A percentile compares a stretch with the other conserved stretches of the same genome.
These are phyloP conservation scores for Hafferia zeledoni DNA, from an alignment of 2,797 vertebrate genomes.

Conservation along the genomic window DNA sequence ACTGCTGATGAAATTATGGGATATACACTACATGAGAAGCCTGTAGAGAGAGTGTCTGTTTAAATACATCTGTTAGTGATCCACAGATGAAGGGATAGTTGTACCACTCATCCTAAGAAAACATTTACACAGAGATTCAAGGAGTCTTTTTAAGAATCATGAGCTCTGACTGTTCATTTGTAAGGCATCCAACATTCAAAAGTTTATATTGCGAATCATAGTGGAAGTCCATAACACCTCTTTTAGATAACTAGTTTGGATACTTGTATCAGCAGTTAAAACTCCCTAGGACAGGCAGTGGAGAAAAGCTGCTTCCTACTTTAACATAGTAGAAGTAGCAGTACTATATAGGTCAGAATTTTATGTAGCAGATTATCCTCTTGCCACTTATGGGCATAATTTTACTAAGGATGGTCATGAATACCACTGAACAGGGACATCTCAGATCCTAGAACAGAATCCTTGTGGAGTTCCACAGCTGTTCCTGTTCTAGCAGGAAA, in stretches of 20 bases:
- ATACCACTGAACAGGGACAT: background rate
- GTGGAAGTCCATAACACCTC: background rate
- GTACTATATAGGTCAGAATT: background rate
- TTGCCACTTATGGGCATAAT: background rate
- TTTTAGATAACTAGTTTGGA: background rate
- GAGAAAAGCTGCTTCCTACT: background rate
- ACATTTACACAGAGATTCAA: background rate
- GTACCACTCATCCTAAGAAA: background rate
- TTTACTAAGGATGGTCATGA: background rate
- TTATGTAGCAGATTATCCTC: background rate
- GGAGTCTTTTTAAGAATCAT: background rate
- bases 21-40: background rate
- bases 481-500: background rate
- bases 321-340: background rate
- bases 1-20: background rate
- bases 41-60: background rate
- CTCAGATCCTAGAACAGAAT: background rate
- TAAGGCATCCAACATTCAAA: background rate
- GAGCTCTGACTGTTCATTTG: rapidly evolving
- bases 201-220: background rate
- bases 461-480: rapidly evolving
- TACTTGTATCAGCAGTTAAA: background rate
- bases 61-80: background rate
- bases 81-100: background rate
- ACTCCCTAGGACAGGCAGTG: background rate